Percentiles rank a stretch among this genome's conserved stretches.
Evolutionary conservation across 2,797 vertebrate genomes (phyloP).

Genomic region (Microtus obscurus): DNA sequence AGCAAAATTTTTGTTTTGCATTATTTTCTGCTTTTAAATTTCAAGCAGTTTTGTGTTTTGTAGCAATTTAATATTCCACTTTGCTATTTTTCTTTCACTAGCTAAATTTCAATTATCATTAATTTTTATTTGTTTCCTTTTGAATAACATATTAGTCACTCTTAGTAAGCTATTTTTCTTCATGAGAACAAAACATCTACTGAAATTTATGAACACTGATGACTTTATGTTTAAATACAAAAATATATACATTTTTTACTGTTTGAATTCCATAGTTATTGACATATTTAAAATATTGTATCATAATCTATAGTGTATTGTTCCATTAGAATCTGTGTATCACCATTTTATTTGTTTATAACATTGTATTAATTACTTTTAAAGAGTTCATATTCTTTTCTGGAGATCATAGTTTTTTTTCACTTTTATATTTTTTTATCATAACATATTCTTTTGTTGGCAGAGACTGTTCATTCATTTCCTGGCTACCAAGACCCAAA

Average conservation of each 20-base stretch:
- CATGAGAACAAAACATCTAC: not conserved
- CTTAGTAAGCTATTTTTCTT: not conserved
- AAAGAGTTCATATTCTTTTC: not conserved
- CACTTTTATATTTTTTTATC: no score
- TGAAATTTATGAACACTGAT: not conserved
- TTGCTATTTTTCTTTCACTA: not conserved
- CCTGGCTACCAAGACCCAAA: no score
- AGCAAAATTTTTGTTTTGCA: not conserved
- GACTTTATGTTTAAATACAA: not conserved
- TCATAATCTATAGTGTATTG: not conserved
- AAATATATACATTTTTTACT: not conserved
- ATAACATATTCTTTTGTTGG: no score
- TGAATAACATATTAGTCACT: not conserved
- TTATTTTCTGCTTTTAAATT: not conserved
- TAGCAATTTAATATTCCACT: not conserved
- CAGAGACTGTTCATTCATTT: no score
- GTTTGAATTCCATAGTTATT: not conserved
- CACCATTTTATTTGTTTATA: not conserved
- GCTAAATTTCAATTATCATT: not conserved
- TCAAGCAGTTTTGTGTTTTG: not conserved
- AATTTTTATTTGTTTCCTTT: not conserved
- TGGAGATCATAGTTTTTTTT: no score
- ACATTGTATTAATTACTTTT: not conserved
- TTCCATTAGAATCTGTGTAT: not conserved
- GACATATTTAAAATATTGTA: not conserved